These are phyloP conservation scores for Panurus biarmicus DNA, from an alignment of 2,113 vertebrate genomes.

Conservation along the genomic window DNA sequence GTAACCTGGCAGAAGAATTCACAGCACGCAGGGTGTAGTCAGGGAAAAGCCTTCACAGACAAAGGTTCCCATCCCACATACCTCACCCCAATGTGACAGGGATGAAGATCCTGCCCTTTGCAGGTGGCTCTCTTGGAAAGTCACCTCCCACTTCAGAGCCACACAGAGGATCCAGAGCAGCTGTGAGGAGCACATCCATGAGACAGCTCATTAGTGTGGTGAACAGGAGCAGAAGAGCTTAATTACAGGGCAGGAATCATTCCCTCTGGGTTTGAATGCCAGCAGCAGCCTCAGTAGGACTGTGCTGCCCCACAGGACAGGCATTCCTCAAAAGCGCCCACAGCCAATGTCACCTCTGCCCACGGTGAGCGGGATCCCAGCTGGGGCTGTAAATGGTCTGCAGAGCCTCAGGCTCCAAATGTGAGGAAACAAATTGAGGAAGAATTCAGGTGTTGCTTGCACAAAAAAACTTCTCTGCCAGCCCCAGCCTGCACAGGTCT, in stretches of 20 bases:
- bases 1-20: background rate
- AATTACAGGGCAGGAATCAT: background rate
- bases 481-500: background rate
- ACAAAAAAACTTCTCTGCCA: background rate
- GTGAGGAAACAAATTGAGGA: background rate
- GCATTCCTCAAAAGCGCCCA: fast-evolving
- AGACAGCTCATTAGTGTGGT: background rate
- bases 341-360: background rate
- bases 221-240: background rate
- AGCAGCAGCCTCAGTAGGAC: background rate
- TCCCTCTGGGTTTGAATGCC: background rate
- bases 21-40: background rate
- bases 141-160: background rate
- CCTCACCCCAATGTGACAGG: background rate
- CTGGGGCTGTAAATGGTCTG: background rate
- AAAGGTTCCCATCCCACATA: background rate
- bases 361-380: fast-evolving
- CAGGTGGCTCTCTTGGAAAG: background rate
- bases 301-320: fast-evolving
- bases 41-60: background rate
- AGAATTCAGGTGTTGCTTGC: background rate
- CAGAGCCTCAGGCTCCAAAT: background rate
- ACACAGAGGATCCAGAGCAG: background rate
- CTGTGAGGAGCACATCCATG: background rate
- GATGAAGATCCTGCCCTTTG: background rate